Evolutionary conservation across 2,797 vertebrate species (phyloP), one percentile per base, ranked within the genome.

Genomic region (Margarornis squamiger): DNA sequence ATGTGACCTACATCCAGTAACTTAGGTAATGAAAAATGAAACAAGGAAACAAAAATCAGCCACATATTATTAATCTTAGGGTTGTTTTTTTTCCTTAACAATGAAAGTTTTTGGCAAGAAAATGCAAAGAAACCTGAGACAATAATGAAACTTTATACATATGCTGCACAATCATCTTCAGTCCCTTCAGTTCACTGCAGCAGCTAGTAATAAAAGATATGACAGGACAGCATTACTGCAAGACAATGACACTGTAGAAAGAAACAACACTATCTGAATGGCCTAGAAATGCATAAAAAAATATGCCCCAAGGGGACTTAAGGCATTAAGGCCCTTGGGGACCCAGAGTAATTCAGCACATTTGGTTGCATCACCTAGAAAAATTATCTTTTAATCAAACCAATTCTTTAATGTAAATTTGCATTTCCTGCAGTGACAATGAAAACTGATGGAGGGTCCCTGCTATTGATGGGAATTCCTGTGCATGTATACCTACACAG

Each of bases 231-330:
- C 32, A 67, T 57, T 74, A 68, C 59, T 75, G 84, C 94, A 97
- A 76, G 63, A 80, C 73, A 88, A 80, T 79, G 67, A 73, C 45
- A 86, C 62, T 59, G 41, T 10, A 49, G 90, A 94, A 96, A 96
- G 52, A 95, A 87, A 93, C 62, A 93, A 85, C 79, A 88, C 49
- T 77, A 17, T 90, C 73, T 88, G 61, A 48, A 77, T 61, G 92
- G 80, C 26, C 52, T 74, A 45, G 59, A 76, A 88, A 90, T 46
- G 68, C 9, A 39, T 71, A 55, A 70, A 89, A 63, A 70, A 85
- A 65, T 34, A n/a, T 91, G 14, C 36, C 52, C 34, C 34, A 48
- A 75, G 45, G 17, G 6, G 29, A 65, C 23, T 38, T 38, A 61
- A 16, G 14, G 11, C 43, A 38, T 38, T 54, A 54, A 59, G 7